These are phyloP conservation scores for Astreopora myriophthalma DNA, from an alignment of 64 coral and sea anemone genomes.

Conservation along the genomic window DNA sequence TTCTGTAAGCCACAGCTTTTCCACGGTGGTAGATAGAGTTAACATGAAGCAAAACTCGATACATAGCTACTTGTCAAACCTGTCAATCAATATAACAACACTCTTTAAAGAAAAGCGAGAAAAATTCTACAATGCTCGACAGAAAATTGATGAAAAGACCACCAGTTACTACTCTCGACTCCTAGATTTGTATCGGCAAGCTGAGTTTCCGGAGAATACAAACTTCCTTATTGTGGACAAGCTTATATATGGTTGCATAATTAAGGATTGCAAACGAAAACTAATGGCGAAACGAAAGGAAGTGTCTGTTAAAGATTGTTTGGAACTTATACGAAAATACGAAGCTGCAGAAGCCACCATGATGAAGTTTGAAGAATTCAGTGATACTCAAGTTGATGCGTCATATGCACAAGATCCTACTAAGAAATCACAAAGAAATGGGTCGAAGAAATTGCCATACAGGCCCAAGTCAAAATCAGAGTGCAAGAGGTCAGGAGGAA, in stretches of 20 bases:
- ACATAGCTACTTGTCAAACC: no score
- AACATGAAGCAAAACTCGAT: no score
- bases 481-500: slow-evolving; percentile 10
- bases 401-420: slow-evolving; percentile 47
- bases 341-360: slow-evolving; percentile 43
- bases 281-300: slow-evolving; percentile 63
- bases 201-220: slow-evolving; percentile 64
- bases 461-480: neutral
- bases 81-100: no score
- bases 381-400: slow-evolving; percentile 24
- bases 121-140: slow-evolving; percentile 61
- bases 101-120: slow-evolving; percentile 67
- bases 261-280: slow-evolving; percentile 45
- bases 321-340: slow-evolving; percentile 43
- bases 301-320: slow-evolving; percentile 33
- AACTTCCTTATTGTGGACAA: slow-evolving; percentile 69
- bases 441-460: neutral
- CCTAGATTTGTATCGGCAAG: slow-evolving; percentile 66
- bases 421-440: slow-evolving; percentile 56
- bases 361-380: slow-evolving; percentile 16
- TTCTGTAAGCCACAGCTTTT: no score
- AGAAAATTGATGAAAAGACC: slow-evolving; percentile 48
- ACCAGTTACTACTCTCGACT: slow-evolving; percentile 37
- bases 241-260: slow-evolving; percentile 58
- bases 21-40: no score